phyloP scores from a whole-genome alignment of 2,888 invertebrate species.

The Plemyria rubiginata region DNA sequence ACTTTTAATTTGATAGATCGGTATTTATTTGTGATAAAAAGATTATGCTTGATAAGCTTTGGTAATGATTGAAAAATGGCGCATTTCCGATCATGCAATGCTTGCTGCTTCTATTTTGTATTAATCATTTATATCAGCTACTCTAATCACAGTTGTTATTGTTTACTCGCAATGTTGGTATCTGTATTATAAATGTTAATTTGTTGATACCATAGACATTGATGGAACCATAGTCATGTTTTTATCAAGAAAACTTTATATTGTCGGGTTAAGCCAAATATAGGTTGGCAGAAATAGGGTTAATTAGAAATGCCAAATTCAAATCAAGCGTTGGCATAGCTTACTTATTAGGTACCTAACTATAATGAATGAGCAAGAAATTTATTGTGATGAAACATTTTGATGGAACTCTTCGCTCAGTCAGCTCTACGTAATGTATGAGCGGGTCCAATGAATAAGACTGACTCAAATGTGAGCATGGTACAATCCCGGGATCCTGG shows the following conservation, averaged over 20 bases:
- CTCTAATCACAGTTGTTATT: not conserved
- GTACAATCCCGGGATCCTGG: no score
- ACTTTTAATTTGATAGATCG: not conserved
- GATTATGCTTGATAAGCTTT: not conserved
- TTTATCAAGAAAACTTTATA: no score
- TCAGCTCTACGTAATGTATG: no score
- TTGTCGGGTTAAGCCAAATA: no score
- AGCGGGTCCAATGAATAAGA: no score
- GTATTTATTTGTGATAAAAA: not conserved
- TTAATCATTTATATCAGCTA: conserved; percentile 1
- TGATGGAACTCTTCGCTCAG: no score
- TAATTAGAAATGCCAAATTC: not conserved
- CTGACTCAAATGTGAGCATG: no score
- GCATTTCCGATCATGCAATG: not conserved
- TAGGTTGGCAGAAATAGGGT: no score
- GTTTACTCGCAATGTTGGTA: not conserved
- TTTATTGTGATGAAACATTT: no score
- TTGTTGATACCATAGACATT: not conserved
- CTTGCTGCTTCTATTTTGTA: not conserved
- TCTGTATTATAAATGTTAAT: not conserved
- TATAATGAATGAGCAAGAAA: no score
- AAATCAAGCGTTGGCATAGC: not conserved
- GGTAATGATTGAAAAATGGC: not conserved
- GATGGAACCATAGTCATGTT: no score
- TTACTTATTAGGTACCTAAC: not conserved